These are phyloP conservation scores for Rhabdornis inornatus DNA, from an alignment of 2,113 vertebrate species.

Conservation along the genomic window DNA sequence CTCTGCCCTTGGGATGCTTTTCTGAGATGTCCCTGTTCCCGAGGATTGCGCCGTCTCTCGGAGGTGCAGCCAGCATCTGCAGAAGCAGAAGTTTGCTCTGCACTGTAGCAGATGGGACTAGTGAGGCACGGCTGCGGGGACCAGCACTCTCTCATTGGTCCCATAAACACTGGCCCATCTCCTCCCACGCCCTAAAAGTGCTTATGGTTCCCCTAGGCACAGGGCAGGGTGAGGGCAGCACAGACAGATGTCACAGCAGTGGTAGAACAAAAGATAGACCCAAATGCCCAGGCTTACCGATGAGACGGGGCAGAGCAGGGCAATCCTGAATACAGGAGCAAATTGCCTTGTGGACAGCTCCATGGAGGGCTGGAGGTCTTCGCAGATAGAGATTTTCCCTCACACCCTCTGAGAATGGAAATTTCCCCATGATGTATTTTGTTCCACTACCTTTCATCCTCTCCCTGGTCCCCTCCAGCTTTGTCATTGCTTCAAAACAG, in stretches of 20 bases:
- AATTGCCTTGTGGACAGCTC: rapidly evolving
- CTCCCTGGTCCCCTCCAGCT: background rate
- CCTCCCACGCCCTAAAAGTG: background rate
- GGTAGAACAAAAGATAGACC: background rate
- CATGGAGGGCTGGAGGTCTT: background rate
- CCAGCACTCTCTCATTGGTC: constrained; percentile 6
- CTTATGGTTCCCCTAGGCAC: background rate
- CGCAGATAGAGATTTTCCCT: background rate
- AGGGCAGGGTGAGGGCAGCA: rapidly evolving
- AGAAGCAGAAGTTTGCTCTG: constrained; percentile 38
- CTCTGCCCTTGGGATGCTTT: background rate
- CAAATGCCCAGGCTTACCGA: rapidly evolving
- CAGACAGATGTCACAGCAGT: background rate
- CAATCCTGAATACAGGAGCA: background rate
- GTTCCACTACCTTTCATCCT: background rate
- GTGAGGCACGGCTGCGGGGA: background rate
- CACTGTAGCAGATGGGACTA: background rate
- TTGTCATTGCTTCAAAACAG: rapidly evolving
- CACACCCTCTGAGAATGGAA: background rate
- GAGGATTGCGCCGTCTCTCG: rapidly evolving
- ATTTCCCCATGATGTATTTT: background rate
- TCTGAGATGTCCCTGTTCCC: background rate
- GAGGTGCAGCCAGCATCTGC: background rate
- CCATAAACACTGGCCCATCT: rapidly evolving
- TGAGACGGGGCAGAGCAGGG: background rate